phyloP scores from a whole-genome alignment of 2,113 vertebrate species.

The Alligator mississippiensis region DNA sequence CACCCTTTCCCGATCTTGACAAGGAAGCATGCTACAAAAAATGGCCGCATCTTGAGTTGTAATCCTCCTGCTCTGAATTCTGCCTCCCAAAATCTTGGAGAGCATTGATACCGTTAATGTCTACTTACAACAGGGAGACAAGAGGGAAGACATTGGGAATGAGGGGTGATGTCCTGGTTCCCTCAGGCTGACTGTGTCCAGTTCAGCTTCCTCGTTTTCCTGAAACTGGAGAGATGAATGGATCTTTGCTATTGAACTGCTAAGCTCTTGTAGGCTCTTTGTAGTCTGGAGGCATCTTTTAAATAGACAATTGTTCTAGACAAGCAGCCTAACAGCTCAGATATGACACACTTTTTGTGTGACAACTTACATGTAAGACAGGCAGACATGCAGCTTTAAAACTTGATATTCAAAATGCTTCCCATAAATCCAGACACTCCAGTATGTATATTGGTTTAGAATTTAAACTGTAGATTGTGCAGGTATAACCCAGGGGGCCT shows the following conservation, averaged over 20 bases:
- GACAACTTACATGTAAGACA: neutral
- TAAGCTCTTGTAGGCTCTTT: neutral
- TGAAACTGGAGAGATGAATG: neutral
- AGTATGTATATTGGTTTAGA: neutral
- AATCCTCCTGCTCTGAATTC: neutral
- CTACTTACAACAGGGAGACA: neutral
- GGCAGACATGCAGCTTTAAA: neutral
- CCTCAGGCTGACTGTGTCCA: neutral
- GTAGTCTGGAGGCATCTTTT: neutral
- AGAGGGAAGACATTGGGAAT: neutral
- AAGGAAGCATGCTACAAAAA: neutral
- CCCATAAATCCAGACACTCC: neutral
- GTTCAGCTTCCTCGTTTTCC: neutral
- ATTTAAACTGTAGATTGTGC: too few relatives aligned
- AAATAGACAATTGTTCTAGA: neutral
- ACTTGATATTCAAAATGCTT: neutral
- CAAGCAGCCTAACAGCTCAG: neutral
- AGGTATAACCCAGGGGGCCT: too few relatives aligned
- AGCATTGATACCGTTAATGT: neutral
- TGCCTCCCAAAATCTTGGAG: neutral
- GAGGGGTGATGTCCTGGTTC: neutral
- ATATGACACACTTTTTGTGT: accelerated
- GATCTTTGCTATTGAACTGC: neutral
- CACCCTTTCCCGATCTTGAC: neutral
- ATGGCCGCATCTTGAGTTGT: neutral